Conservation (phyloP, 2,113 vertebrate species). For the Hydropotes inermis region DNA sequence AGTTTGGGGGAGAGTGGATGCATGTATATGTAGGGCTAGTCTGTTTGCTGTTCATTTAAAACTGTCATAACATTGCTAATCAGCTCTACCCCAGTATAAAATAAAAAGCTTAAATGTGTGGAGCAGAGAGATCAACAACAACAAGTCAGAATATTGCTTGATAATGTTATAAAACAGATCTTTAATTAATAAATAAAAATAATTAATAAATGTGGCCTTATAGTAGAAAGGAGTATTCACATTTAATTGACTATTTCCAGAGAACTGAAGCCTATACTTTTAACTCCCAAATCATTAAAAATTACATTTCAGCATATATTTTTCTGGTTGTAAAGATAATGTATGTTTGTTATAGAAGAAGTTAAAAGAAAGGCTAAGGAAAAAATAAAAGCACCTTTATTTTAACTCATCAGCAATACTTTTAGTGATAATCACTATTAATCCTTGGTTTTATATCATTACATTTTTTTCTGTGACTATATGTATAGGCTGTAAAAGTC, state of each 20-base stretch:
- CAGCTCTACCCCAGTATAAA: background rate
- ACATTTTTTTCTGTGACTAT: background rate
- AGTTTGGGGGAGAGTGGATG: background rate
- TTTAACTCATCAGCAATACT: background rate
- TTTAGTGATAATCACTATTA: background rate
- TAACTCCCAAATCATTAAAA: background rate
- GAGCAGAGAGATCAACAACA: background rate
- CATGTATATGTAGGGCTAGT: background rate
- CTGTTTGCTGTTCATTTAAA: background rate
- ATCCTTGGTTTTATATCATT: background rate
- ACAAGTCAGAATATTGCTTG: background rate
- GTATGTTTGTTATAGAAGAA: background rate
- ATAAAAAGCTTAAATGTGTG: background rate
- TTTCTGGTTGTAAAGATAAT: background rate
- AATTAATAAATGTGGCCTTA: background rate
- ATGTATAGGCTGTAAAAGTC: background rate
- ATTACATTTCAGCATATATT: background rate
- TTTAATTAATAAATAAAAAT: conserved; percentile 3
- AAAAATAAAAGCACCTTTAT: background rate
- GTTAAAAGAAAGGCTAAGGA: background rate
- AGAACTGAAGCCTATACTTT: background rate
- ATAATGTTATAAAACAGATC: background rate
- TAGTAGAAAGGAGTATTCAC: background rate
- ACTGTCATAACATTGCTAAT: background rate
- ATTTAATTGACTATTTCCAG: conserved; percentile 21